These are phyloP conservation scores for Thecophora atra DNA, from an alignment of 2,888 invertebrate species.

Conservation along the genomic window DNA sequence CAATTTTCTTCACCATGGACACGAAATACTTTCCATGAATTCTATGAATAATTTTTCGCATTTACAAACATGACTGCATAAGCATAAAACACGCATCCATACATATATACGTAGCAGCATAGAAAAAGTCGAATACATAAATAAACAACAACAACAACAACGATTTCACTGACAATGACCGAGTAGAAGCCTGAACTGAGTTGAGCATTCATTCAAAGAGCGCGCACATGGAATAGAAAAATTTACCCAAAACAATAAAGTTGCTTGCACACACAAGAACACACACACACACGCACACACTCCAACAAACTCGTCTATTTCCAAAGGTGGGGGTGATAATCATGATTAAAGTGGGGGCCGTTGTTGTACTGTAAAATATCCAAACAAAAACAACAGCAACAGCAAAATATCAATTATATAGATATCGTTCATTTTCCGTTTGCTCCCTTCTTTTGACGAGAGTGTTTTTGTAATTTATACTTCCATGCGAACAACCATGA, in stretches of 20 bases:
- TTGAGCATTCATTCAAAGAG: no score
- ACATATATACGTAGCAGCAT: no score
- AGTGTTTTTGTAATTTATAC: conserved; percentile 21
- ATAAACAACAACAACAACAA: no score
- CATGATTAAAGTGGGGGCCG: background rate
- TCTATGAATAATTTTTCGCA: no score
- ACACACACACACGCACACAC: background rate
- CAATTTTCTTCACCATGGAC: no score
- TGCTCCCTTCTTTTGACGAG: conserved; percentile 15
- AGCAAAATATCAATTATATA: conserved; percentile 10
- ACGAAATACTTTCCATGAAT: no score
- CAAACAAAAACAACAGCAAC: background rate
- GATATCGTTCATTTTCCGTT: conserved; percentile 9
- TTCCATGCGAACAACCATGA: conserved; percentile 11
- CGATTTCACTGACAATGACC: background rate
- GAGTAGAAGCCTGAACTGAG: background rate
- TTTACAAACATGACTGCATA: no score
- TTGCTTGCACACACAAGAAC: background rate
- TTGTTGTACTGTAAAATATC: background rate
- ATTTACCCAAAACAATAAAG: no score
- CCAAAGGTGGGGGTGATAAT: background rate
- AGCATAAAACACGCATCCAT: no score
- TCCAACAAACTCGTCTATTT: background rate
- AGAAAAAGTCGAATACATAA: no score
- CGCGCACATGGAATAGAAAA: no score